Evolutionary conservation across 1,140 invertebrate species (phyloP).

Genomic region (Pseudomyrmex cubaensis): DNA sequence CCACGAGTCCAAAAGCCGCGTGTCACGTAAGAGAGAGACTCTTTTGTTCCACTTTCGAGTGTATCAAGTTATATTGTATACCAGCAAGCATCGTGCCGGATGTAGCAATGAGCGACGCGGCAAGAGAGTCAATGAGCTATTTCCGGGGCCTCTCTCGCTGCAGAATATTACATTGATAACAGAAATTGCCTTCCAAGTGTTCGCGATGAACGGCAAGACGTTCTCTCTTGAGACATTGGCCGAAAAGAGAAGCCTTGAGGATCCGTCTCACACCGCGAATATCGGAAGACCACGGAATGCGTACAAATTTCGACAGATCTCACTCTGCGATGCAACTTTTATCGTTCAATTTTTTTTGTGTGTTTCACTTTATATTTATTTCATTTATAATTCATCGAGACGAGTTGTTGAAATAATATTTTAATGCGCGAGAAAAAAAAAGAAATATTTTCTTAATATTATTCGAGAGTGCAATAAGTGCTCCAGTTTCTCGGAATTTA

Average conservation of each 20-base stretch:
- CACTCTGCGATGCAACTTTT: too few relatives aligned
- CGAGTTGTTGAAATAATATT: neutral
- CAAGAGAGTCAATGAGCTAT: slow-evolving; percentile 82
- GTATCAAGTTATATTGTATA: slow-evolving; percentile 76
- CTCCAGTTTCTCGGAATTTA: neutral
- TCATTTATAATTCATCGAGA: neutral
- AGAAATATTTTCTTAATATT: neutral
- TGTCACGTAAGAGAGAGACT: slow-evolving; percentile 52
- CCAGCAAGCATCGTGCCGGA: slow-evolving; percentile 80
- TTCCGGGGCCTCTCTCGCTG: slow-evolving; percentile 81
- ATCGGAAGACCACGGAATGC: neutral
- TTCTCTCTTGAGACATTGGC: slow-evolving; percentile 45
- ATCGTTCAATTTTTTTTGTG: neutral
- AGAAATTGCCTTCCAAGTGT: slow-evolving; percentile 78
- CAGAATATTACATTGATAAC: slow-evolving; percentile 82
- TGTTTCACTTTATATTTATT: neutral
- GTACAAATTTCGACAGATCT: neutral
- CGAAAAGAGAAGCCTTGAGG: slow-evolving; percentile 3
- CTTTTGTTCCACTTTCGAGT: slow-evolving; percentile 81
- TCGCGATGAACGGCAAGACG: slow-evolving; percentile 59
- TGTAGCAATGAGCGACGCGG: slow-evolving; percentile 82
- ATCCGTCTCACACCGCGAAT: neutral
- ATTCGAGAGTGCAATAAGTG: neutral
- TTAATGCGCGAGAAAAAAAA: too few relatives aligned
- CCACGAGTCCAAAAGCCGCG: slow-evolving; percentile 40